phyloP scores from a whole-genome alignment of 2,888 invertebrate genomes.

The Melikaiella ostensackeni region DNA sequence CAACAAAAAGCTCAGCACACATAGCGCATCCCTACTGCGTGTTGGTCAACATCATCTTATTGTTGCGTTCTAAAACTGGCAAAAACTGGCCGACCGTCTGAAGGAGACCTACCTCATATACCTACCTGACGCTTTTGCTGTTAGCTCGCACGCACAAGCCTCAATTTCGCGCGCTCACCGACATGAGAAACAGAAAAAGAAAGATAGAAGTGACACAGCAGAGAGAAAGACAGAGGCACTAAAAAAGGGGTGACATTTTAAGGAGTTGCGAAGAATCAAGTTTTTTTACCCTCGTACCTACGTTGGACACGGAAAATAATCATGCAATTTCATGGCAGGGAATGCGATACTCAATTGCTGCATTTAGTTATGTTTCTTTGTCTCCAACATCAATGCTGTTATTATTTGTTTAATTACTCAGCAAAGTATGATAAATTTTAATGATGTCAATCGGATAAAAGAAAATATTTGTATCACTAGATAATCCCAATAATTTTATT shows the following conservation, averaged over 20 bases:
- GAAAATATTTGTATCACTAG: not conserved
- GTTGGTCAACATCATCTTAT: slow-evolving; percentile 38
- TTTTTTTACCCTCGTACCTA: slow-evolving; percentile 19
- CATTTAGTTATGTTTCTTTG: slow-evolving; percentile 23
- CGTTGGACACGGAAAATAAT: slow-evolving; percentile 39
- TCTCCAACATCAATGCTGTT: not conserved
- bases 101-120: not conserved
- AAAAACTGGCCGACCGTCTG: slow-evolving; percentile 38
- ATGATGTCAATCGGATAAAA: not conserved
- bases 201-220: not conserved
- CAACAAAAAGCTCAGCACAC: slow-evolving; percentile 40
- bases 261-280: slow-evolving; percentile 37
- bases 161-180: slow-evolving; percentile 35
- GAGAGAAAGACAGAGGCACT: slow-evolving; percentile 9
- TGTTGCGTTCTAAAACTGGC: slow-evolving; percentile 39
- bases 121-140: not conserved
- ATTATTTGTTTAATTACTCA: not conserved
- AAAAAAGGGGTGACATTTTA: slow-evolving; percentile 37
- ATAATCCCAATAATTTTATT: no score
- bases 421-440: not conserved
- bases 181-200: not conserved
- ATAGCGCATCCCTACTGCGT: slow-evolving; percentile 5
- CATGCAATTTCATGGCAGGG: slow-evolving; percentile 32
- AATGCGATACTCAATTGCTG: slow-evolving; percentile 33
- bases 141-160: slow-evolving; percentile 31